Evolutionary conservation across 2,113 vertebrate genomes (phyloP).

Genomic region (Melospiza melodia): DNA sequence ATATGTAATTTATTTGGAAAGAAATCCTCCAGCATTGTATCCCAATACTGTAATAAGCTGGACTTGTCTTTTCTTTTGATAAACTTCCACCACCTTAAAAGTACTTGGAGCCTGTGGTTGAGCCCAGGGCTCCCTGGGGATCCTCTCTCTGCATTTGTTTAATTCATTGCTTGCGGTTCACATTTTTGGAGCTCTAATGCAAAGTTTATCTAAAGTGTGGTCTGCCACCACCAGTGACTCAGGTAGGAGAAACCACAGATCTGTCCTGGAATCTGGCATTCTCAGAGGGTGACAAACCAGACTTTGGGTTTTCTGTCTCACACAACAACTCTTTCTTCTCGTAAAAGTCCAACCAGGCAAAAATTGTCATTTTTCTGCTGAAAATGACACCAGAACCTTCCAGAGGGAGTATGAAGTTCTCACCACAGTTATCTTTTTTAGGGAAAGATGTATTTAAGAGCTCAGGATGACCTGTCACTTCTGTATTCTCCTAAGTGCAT

Average conservation of each 20-base stretch:
- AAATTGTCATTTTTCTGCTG: background rate
- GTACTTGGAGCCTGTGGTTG: constrained; percentile 19
- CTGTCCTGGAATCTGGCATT: constrained; percentile 14
- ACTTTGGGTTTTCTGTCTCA: background rate
- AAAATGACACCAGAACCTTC: background rate
- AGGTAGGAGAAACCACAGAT: constrained; percentile 36
- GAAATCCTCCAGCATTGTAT: background rate
- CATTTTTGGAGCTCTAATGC: constrained; percentile 21
- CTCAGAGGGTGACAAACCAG: background rate
- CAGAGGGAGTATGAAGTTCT: background rate
- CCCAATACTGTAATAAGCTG: background rate
- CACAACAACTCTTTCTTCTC: background rate
- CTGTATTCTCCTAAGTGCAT: background rate
- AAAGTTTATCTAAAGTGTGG: constrained; percentile 52
- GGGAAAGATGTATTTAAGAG: background rate
- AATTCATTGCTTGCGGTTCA: constrained; percentile 10
- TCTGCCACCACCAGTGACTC: constrained; percentile 41
- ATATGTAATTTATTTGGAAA: background rate
- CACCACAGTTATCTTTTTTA: background rate
- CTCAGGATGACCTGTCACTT: background rate
- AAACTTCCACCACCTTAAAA: constrained; percentile 20
- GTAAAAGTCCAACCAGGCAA: background rate
- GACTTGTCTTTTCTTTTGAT: constrained; percentile 30
- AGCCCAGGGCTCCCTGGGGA: constrained; percentile 5
- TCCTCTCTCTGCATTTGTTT: constrained; percentile 10